Conservation (phyloP, 2,888 invertebrate species). For the Pyrrhia umbra region DNA sequence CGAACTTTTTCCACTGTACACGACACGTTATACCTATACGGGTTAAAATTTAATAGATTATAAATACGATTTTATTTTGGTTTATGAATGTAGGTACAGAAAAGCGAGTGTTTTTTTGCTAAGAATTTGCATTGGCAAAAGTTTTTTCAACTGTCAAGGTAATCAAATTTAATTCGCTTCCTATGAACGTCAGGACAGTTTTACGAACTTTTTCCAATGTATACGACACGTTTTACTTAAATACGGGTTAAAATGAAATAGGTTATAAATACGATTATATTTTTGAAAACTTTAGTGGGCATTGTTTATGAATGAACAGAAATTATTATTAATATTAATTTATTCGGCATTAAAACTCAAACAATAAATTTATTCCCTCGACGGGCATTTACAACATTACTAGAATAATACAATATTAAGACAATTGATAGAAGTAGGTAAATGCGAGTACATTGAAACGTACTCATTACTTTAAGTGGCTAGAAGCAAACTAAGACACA, state of each 20-base stretch:
- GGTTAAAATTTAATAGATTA: neutral
- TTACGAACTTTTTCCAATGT: neutral
- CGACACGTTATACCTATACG: neutral
- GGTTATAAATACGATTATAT: neutral
- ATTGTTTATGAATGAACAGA: too few relatives aligned
- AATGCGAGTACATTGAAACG: neutral
- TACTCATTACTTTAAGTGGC: slow-evolving; percentile 29
- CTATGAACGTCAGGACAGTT: slow-evolving; percentile 9
- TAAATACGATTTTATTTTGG: neutral
- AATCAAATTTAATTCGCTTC: slow-evolving; percentile 54
- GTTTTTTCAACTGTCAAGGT: slow-evolving; percentile 41
- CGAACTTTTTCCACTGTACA: neutral
- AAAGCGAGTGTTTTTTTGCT: neutral
- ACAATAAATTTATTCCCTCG: slow-evolving; percentile 12
- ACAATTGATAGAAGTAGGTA: slow-evolving; percentile 10
- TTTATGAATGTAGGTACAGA: neutral
- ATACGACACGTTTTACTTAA: neutral
- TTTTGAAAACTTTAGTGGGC: too few relatives aligned
- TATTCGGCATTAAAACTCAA: too few relatives aligned
- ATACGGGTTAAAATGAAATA: neutral
- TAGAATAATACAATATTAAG: slow-evolving; percentile 6
- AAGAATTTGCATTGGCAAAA: slow-evolving; percentile 47
- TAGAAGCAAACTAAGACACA: slow-evolving; percentile 12
- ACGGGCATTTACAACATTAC: slow-evolving; percentile 11
- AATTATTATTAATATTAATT: too few relatives aligned